Evolutionary conservation across 1,140 invertebrate genomes (phyloP), one percentile per base, ranked within the genome.

Genomic region (Holcopasites calliopsidis): DNA sequence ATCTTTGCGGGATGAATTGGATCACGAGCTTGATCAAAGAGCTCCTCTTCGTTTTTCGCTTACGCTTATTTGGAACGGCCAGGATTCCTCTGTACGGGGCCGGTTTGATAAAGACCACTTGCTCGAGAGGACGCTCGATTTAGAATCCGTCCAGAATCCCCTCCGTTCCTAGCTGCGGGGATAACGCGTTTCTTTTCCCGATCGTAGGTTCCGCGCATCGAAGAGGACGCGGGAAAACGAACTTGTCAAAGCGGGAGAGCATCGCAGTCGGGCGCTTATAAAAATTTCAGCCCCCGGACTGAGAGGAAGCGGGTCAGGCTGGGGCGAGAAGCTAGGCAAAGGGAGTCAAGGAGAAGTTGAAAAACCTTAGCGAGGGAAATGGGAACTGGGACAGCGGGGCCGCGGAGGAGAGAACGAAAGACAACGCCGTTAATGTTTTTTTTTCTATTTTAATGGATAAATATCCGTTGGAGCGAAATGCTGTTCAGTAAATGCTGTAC

Each of bases 1-100:
- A 61, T 57, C 71, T 74, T 66, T 47, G 71, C 71, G 38, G 31
- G 31, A 62, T n/a, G 38, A 54, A 74, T 74, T 74, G 71, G 71
- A 74, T 74, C 62, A 47, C 71, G 31, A 66, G 55, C 61, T 74
- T 66, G 71, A 74, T 74, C 71, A 74, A 74, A 74, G 62, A 64
- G 50, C 42, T 50, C 38, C 71, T 42, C 44, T 47, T 3, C 62
- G 38, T 66, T 74, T 44, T 55, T 54, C 62, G 49, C 47, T 35
- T 42, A 33, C 71, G 50, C 61, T 73, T 61, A 65, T 73, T 73
- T 65, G 71, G 60, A 55, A 35, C 49, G 71, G 38, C 31, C 50
- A 42, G 47, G 38, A 6, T 13, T 26, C 26, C 47, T 26, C 4
- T 23, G 42, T 44, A 64, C 35, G 35, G 33, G 70, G 26, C 33